Percentiles rank a stretch among this genome's conserved stretches.
phyloP scores from a whole-genome alignment of 2,888 invertebrate genomes.

The Micoletzkya japonica region DNA sequence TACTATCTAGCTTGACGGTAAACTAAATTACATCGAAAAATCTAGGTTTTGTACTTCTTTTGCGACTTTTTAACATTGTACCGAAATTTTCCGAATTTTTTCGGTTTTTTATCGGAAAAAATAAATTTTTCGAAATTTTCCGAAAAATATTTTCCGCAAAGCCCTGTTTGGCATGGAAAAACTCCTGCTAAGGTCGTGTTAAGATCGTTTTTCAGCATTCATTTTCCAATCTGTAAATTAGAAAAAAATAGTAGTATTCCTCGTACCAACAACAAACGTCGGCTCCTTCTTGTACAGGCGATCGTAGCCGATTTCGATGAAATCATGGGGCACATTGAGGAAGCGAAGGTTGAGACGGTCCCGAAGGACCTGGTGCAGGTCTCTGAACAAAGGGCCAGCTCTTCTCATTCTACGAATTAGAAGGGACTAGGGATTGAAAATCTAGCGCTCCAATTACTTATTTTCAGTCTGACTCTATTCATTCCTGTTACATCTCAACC shows the following conservation, averaged over 20 bases:
- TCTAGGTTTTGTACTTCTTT: background rate
- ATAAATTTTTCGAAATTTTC: too few species aligned
- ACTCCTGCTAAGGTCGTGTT: background rate
- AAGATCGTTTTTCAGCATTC: background rate
- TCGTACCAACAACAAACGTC: constrained; percentile 20
- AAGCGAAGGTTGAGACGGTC: constrained; percentile 21
- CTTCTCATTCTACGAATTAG: background rate
- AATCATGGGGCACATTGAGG: background rate
- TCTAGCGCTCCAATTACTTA: too few species aligned
- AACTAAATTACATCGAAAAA: background rate
- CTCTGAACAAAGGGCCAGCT: constrained; percentile 1
- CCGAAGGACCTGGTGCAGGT: constrained; percentile 18
- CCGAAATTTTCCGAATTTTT: too few species aligned
- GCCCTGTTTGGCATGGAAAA: background rate
- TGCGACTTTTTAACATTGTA: too few species aligned
- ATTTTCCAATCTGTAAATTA: background rate
- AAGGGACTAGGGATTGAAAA: background rate
- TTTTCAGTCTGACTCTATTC: background rate
- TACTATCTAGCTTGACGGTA: too few species aligned
- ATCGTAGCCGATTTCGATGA: constrained; percentile 17
- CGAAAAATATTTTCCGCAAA: too few species aligned
- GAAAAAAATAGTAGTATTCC: background rate
- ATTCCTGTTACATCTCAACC: too few species aligned
- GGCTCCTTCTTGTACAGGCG: constrained; percentile 26
- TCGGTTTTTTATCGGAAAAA: too few species aligned